Conservation (phyloP, 2,113 vertebrate species). For the Burhinus oedicnemus region DNA sequence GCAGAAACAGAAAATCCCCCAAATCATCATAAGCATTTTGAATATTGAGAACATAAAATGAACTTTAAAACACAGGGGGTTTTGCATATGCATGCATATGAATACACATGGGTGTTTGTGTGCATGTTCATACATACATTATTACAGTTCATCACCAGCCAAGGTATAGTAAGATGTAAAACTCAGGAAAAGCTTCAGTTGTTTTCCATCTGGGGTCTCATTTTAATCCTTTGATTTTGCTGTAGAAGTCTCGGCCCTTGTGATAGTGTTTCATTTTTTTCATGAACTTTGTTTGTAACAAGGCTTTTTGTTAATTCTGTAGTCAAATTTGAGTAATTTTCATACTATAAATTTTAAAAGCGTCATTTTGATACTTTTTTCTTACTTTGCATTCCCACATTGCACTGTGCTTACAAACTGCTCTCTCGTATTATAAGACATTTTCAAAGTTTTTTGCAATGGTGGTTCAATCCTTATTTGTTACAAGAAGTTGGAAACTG, state of each 20-base stretch:
- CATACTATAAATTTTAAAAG: not conserved
- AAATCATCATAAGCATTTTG: not conserved
- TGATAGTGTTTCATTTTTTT: not conserved
- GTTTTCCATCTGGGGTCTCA: not conserved
- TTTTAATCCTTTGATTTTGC: not conserved
- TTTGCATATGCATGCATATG: not conserved
- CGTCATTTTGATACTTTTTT: not conserved
- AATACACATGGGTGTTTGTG: not conserved
- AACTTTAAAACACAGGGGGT: accelerated
- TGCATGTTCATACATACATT: not conserved
- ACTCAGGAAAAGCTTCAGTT: not conserved
- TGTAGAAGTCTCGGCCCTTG: not conserved
- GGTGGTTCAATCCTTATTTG: not conserved
- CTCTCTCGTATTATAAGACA: not conserved
- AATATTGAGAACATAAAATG: not conserved
- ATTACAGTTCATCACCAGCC: not conserved
- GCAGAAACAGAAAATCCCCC: not conserved
- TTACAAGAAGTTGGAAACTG: not conserved
- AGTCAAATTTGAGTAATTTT: not conserved
- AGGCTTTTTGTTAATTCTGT: not conserved
- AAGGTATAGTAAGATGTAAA: not conserved
- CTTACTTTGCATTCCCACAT: not conserved
- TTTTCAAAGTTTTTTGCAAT: not conserved
- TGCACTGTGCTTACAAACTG: not conserved
- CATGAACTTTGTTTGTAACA: not conserved